Evolutionary conservation across 2,888 invertebrate genomes (phyloP).

Genomic region (Ophion ventricosus): DNA sequence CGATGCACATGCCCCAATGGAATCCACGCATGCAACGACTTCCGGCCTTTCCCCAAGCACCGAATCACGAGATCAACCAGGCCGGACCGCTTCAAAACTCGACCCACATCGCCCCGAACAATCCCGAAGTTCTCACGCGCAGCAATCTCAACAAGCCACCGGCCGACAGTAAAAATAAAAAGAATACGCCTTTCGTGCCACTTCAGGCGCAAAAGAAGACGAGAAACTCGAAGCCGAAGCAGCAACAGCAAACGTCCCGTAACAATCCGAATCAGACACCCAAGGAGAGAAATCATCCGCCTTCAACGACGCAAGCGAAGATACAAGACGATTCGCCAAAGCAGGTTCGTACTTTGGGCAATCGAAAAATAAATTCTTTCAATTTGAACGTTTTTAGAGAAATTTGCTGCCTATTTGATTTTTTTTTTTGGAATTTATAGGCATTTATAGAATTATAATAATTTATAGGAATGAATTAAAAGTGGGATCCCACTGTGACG

Average conservation of each 20-base stretch:
- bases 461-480: too few relatives aligned
- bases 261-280: conserved; percentile 57
- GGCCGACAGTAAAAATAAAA: conserved; percentile 66
- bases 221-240: conserved; percentile 68
- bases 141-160: conserved; percentile 81
- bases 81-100: conserved; percentile 46
- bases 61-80: conserved; percentile 52
- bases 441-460: too few relatives aligned
- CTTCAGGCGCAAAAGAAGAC: conserved; percentile 85
- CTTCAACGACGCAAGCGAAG: conserved; percentile 42
- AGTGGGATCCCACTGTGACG: too few relatives aligned
- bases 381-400: too few relatives aligned
- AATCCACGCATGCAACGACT: conserved; percentile 64
- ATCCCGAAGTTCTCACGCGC: conserved; percentile 20
- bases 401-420: too few relatives aligned
- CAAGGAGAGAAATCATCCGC: conserved; percentile 49
- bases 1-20: conserved; percentile 65
- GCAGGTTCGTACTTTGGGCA: conserved; percentile 46
- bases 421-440: too few relatives aligned
- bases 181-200: conserved; percentile 84
- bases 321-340: conserved; percentile 53
- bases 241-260: conserved; percentile 47
- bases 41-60: conserved; percentile 61
- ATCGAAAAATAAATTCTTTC: background rate
- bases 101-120: conserved; percentile 24